phyloP scores from a whole-genome alignment of 2,888 invertebrate genomes.

The Sylvicola fuscatus region DNA sequence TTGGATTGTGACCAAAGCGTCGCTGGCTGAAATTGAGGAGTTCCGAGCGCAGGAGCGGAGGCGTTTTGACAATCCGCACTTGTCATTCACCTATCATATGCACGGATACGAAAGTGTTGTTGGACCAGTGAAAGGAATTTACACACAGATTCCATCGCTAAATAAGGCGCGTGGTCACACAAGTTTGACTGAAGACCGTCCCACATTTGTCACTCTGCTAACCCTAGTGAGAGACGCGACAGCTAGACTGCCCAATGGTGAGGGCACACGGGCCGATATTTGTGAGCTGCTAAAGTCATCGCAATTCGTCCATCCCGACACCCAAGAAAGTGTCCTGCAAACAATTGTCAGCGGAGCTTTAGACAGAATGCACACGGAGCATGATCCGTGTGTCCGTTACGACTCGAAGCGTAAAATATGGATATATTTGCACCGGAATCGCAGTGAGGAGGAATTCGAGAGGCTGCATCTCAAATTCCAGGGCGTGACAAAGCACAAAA shows the following conservation, averaged over 20 bases:
- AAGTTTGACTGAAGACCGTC: constrained; percentile 59
- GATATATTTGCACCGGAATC: constrained; percentile 81
- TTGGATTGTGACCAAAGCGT: constrained; percentile 67
- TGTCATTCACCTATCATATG: constrained; percentile 76
- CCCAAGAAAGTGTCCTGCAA: constrained; percentile 28
- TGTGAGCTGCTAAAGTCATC: constrained; percentile 69
- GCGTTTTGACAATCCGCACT: constrained; percentile 75
- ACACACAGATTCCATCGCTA: constrained; percentile 36
- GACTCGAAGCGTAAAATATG: constrained; percentile 81
- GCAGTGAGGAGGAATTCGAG: constrained; percentile 37
- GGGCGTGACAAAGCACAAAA: constrained; percentile 34
- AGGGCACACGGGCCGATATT: constrained; percentile 80
- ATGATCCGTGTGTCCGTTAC: constrained; percentile 84
- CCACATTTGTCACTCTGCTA: constrained; percentile 76
- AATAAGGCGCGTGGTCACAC: constrained; percentile 62
- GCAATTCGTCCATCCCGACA: constrained; percentile 34
- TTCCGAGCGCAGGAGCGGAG: constrained; percentile 63
- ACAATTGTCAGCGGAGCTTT: constrained; percentile 78
- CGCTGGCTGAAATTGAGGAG: constrained; percentile 49
- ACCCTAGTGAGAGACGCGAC: constrained; percentile 87
- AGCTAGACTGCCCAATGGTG: constrained; percentile 82
- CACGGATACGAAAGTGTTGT: constrained; percentile 72
- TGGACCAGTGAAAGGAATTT: constrained; percentile 64
- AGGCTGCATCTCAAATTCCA: constrained; percentile 46
- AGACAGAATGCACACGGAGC: constrained; percentile 71